Percentiles rank a stretch among this genome's conserved stretches.
Conservation (phyloP, 1,140 invertebrate species). For the Sesamia nonagrioides region DNA sequence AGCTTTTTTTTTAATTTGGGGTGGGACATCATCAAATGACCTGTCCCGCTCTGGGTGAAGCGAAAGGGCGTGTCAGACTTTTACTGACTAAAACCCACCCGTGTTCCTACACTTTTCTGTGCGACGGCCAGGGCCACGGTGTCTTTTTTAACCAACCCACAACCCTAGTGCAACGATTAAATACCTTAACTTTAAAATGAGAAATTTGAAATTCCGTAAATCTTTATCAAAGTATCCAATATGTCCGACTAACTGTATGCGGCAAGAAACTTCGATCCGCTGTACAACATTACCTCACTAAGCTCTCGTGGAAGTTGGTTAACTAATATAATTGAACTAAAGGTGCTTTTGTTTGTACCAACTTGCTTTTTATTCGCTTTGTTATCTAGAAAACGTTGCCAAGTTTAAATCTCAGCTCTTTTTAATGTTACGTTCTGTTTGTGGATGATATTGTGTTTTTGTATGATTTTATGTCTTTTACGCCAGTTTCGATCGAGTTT, state of each 20-base stretch:
- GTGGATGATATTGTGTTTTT: background rate
- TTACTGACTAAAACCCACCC: too few species aligned
- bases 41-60: too few species aligned
- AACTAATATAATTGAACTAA: slow-evolving; percentile 38
- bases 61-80: too few species aligned
- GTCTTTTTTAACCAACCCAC: too few species aligned
- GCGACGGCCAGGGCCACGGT: too few species aligned
- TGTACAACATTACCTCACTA: slow-evolving; percentile 33
- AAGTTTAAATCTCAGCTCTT: slow-evolving; percentile 17
- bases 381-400: slow-evolving; percentile 19
- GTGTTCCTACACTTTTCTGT: too few species aligned
- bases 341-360: slow-evolving; percentile 24
- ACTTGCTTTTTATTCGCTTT: slow-evolving; percentile 35
- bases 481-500: too few species aligned
- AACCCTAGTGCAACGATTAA: too few species aligned
- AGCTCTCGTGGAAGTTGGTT: background rate
- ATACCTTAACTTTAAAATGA: background rate
- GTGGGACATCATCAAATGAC: too few species aligned
- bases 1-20: too few species aligned
- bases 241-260: background rate
- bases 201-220: background rate
- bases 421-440: slow-evolving; percentile 4
- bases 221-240: background rate
- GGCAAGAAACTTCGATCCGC: slow-evolving; percentile 3
- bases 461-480: background rate